Percentiles rank a stretch among this genome's conserved stretches.
Conservation (phyloP, 2,113 vertebrate genomes). For the Actenoides lindsayi region DNA sequence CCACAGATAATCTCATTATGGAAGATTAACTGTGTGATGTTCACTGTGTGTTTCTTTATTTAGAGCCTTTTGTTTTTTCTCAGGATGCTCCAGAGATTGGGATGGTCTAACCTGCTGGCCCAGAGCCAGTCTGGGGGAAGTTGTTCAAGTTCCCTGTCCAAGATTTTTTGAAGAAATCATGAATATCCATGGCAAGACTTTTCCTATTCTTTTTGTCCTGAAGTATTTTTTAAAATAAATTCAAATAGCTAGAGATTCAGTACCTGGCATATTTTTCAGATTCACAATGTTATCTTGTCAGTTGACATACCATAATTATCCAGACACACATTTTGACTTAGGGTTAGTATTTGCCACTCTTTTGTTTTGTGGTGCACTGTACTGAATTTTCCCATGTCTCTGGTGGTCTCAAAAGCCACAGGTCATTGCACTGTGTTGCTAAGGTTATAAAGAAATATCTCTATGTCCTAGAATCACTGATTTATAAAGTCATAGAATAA, state of each 20-base stretch:
- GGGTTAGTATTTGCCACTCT: background rate
- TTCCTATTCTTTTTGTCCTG: background rate
- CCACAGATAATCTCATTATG: background rate
- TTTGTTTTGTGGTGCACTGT: background rate
- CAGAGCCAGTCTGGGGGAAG: conserved; percentile 62
- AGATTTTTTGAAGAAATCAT: conserved; percentile 64
- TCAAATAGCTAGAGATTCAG: background rate
- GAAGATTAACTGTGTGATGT: background rate
- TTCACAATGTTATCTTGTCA: background rate
- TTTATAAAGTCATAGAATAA: background rate
- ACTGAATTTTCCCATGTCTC: background rate
- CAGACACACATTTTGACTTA: background rate
- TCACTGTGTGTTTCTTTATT: background rate
- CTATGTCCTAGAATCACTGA: background rate
- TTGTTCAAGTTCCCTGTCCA: conserved; percentile 69
- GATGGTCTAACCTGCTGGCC: conserved; percentile 79
- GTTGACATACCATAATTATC: background rate
- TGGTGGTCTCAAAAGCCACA: background rate
- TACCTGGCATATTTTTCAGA: background rate
- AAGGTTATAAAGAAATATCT: background rate
- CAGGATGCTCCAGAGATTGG: conserved; percentile 73
- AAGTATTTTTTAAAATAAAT: background rate
- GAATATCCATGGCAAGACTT: conserved; percentile 26
- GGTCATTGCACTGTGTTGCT: background rate
- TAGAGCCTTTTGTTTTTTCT: background rate